Evolutionary conservation across 2,113 vertebrate genomes (phyloP), one percentile per base, ranked within the genome.

Genomic region (Microtus pennsylvanicus): DNA sequence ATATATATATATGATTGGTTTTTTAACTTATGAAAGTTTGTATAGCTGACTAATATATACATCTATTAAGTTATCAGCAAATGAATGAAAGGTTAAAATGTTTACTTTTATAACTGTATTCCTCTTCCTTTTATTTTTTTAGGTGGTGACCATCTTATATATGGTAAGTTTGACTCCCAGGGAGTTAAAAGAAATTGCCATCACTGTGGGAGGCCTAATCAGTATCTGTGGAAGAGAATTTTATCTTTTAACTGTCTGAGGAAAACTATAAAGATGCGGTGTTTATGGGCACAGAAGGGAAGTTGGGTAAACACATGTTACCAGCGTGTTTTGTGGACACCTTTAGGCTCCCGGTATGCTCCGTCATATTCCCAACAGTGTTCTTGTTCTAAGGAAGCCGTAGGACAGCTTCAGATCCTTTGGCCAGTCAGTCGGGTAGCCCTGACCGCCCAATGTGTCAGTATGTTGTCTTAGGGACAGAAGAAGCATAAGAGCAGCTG

Each of bases 91-190:
- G 91, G 45, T 69, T 65, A 58, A 58, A 13, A 35, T 33, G 89
- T 65, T 95, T 70, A 91, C 16, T 77, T 92, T 95, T 91, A 26
- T 95, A 86, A 93, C 63, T 89, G 47, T 91, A 7, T 91, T 69
- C 50, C 35, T 81, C 47, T 72, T 11, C 74, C 4, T 75, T 22
- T 95, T 69, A 28, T 50, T 61, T 76, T 76, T 69, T 81, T 70
- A 98, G 98, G n/a, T 93, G 13, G n/a, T 58, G 21, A 0, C 47
- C 2, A 0, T 82, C 8, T 85, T 77, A 0, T 47, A 74, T 52
- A 2, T 95, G 98, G 97, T 98, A 98, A 98, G 98, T 98, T 33
- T 91, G 72, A 19, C 52, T 93, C 13, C 81, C 67, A 30, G 35
- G 58, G 50, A 76, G 17, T 94, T 93, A 85, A 92, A 83, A 96